These are phyloP conservation scores for Sanderia malayensis DNA, from an alignment of 30 jellyfish, hydroid and myxozoan species.

Conservation along the genomic window DNA sequence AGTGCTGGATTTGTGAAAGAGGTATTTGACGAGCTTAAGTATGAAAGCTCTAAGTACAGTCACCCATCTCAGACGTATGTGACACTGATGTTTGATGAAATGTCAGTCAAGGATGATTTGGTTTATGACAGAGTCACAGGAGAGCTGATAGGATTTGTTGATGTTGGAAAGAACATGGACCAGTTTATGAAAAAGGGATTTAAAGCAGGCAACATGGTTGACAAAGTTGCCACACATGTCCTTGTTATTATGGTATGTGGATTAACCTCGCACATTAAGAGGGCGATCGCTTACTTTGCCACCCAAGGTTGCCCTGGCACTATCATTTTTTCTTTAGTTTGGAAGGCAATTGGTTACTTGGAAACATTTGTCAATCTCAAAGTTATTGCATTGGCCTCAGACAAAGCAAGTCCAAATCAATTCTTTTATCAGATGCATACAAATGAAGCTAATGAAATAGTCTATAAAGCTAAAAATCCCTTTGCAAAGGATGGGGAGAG, in stretches of 20 bases:
- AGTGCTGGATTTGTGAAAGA: slow-evolving; percentile 43
- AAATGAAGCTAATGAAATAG: slow-evolving; percentile 5
- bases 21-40: slow-evolving; percentile 34
- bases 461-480: slow-evolving; percentile 24
- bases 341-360: slow-evolving; percentile 25
- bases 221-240: slow-evolving; percentile 30
- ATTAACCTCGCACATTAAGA: slow-evolving; percentile 15
- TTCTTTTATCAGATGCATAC: slow-evolving; percentile 26
- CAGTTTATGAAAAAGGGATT: slow-evolving; percentile 21
- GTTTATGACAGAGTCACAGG: slow-evolving; percentile 26
- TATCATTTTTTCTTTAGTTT: slow-evolving; percentile 17
- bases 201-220: slow-evolving; percentile 13
- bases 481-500: slow-evolving; percentile 31
- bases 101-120: slow-evolving; percentile 35
- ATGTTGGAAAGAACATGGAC: slow-evolving; percentile 35
- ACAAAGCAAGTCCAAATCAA: slow-evolving; percentile 47
- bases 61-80: slow-evolving; percentile 35
- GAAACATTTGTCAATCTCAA: slow-evolving; percentile 21
- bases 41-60: slow-evolving; percentile 7
- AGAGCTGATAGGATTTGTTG: slow-evolving; percentile 29
- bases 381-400: slow-evolving; percentile 21
- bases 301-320: slow-evolving; percentile 13
- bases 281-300: slow-evolving; percentile 37
- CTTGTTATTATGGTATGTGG: slow-evolving; percentile 39
- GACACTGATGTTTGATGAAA: slow-evolving; percentile 29